Conservation (phyloP, 2,888 invertebrate genomes). For the Limenitis camilla region DNA sequence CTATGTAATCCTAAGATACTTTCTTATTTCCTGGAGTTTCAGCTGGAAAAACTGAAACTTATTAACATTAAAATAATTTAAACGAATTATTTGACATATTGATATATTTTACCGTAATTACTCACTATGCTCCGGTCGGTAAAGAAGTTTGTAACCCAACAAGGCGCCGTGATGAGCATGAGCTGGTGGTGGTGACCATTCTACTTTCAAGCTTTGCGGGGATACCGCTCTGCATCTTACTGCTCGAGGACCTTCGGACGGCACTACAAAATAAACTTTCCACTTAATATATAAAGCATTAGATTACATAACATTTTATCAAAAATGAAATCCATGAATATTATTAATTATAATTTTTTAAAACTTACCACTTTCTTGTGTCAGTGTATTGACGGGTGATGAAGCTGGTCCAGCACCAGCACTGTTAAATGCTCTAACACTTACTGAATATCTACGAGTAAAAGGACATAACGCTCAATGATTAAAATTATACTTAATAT, state of each 20-base stretch:
- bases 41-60: too few species aligned
- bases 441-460: slow-evolving; percentile 80
- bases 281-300: background rate
- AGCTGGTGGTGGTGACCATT: slow-evolving; percentile 83
- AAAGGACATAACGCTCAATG: background rate
- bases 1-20: too few species aligned
- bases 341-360: background rate
- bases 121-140: slow-evolving; percentile 78
- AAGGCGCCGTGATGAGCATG: slow-evolving; percentile 83
- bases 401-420: slow-evolving; percentile 89
- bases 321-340: too few species aligned
- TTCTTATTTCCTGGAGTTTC: too few species aligned
- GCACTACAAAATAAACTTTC: slow-evolving; percentile 67
- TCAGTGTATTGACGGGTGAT: slow-evolving; percentile 82
- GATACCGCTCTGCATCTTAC: slow-evolving; percentile 84
- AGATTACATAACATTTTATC: too few species aligned
- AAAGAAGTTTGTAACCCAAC: slow-evolving; percentile 89
- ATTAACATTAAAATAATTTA: background rate
- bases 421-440: slow-evolving; percentile 89
- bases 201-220: slow-evolving; percentile 86
- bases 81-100: background rate
- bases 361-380: slow-evolving; percentile 84
- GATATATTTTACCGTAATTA: slow-evolving; percentile 24
- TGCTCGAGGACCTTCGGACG: slow-evolving; percentile 84
- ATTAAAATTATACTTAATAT: background rate